Evolutionary conservation across 1,140 invertebrate genomes (phyloP).

Genomic region (Ips nitidus): DNA sequence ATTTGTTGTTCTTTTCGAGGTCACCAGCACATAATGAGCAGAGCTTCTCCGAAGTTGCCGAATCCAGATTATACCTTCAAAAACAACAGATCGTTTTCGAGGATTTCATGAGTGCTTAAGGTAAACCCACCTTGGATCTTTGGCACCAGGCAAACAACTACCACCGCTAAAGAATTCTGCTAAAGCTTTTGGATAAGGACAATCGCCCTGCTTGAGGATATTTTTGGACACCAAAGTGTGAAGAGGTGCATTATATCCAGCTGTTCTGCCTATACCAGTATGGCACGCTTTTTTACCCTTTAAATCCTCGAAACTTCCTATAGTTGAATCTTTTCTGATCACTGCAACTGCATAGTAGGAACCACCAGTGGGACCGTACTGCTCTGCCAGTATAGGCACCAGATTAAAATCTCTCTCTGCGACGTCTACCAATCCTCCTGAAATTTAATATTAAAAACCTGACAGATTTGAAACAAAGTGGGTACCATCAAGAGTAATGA

Average conservation of each 20-base stretch:
- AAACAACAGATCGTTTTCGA: constrained; percentile 21
- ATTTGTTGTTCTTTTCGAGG: constrained; percentile 47
- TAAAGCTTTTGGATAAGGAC: constrained; percentile 54
- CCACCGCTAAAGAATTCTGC: constrained; percentile 55
- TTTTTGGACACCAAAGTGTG: constrained; percentile 53
- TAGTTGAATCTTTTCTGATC: constrained; percentile 54
- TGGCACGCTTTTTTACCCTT: constrained; percentile 62
- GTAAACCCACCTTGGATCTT: constrained; percentile 23
- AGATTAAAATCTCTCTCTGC: constrained; percentile 58
- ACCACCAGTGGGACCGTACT: constrained; percentile 55
- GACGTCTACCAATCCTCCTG: constrained; percentile 57
- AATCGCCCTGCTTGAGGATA: constrained; percentile 52
- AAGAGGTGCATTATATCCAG: constrained; percentile 60
- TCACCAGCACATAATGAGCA: constrained; percentile 54
- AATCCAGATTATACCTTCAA: constrained; percentile 38
- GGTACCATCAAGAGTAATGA: constrained; percentile 62
- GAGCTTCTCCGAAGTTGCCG: constrained; percentile 43
- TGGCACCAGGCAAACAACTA: constrained; percentile 41
- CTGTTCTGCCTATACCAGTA: constrained; percentile 50
- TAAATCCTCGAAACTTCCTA: constrained; percentile 52
- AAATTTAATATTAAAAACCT: constrained; percentile 11
- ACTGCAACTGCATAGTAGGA: constrained; percentile 59
- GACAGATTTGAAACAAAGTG: not conserved
- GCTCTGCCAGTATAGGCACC: constrained; percentile 57
- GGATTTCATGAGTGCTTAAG: too few species aligned